Base-by-base conservation (phyloP, 2,888 invertebrate genomes). In the Lasioglossum lativentre region DNA sequence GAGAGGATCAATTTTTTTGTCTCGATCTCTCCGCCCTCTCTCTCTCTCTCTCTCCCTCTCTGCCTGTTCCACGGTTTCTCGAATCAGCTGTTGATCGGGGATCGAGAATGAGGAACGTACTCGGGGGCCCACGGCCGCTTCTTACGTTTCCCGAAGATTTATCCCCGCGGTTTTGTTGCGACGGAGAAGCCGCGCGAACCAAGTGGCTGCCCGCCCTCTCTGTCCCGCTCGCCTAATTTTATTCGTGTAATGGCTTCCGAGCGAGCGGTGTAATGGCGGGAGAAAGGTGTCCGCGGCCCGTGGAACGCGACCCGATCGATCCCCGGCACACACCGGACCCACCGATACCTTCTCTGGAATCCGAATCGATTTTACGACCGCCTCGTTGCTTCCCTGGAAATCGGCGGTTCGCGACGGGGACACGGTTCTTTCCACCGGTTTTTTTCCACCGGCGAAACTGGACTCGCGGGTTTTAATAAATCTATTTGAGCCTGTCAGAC, bases 81-180 rank as follows among this genome's bases (percentile, higher is more conserved):
- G 83, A 73, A 86, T 89, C 89, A 87, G 89, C 85, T 88, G 88
- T 89, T 88, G 88, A 80, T 80, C 85, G 87, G 70, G 72, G 52
- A 86, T 78, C 81, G 70, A 75, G 78, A 79, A 78, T 80, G 80
- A 78, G 78, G 38, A 84, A 86, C 86, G 86, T 76, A 82, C 86
- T 86, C 75, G 76, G 27, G 27, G 19, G 38, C 23, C 34, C 68
- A 27, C 19, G 8, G 6, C 38, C 10, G 71, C 78, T 85, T 86
- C 86, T 86, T 83, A 63, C 76, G 56, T 72, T 34, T 45, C 56
- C n/a, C 19, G 59, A 56, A 78, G 80, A 81, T 86, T 81, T 80
- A 81, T 86, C 72, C 77, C 75, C 27, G 75, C 45, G 59, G 23
- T 68, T 70, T 78, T 82, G 73, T 68, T 52, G 42, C 8, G 34